phyloP scores from a whole-genome alignment of 1,140 invertebrate species.

The Centruroides sculpturatus region DNA sequence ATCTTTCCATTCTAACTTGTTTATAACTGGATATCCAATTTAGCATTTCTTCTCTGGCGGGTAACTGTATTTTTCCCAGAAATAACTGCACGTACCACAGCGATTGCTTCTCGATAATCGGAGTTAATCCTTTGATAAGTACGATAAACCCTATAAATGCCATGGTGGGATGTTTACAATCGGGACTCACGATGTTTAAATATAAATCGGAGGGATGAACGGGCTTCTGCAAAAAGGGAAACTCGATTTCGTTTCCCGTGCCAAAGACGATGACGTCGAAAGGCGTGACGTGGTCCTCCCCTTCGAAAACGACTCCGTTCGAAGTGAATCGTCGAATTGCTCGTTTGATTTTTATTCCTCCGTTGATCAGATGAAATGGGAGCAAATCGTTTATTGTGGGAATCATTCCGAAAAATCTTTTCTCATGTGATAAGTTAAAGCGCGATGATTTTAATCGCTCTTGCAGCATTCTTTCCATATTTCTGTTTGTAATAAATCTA shows the following conservation, averaged over 20 bases:
- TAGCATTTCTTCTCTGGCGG: conserved; percentile 21
- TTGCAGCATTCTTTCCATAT: conserved; percentile 3
- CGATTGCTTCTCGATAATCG: conserved; percentile 33
- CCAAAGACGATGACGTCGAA: conserved; percentile 3
- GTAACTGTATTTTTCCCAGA: conserved; percentile 20
- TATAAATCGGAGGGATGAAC: conserved; percentile 26
- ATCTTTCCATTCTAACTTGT: conserved; percentile 21
- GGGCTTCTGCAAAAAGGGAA: background rate
- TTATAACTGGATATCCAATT: conserved; percentile 18
- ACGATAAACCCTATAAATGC: conserved; percentile 38
- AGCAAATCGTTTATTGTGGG: conserved; percentile 38
- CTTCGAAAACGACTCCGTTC: conserved; percentile 25
- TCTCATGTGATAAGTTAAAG: conserved; percentile 31
- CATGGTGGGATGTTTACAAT: conserved; percentile 22
- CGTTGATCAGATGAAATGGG: conserved; percentile 30
- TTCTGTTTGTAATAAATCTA: background rate
- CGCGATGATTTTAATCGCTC: conserved; percentile 30
- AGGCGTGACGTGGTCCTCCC: conserved; percentile 2
- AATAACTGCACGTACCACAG: conserved; percentile 18
- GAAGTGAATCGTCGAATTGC: conserved; percentile 25
- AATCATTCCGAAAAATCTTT: conserved; percentile 30
- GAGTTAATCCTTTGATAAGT: conserved; percentile 35
- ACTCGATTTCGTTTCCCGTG: conserved; percentile 22
- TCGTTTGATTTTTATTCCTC: conserved; percentile 27
- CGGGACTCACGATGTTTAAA: conserved; percentile 32